Conservation (phyloP, 2,797 vertebrate species). For the Otus scops region DNA sequence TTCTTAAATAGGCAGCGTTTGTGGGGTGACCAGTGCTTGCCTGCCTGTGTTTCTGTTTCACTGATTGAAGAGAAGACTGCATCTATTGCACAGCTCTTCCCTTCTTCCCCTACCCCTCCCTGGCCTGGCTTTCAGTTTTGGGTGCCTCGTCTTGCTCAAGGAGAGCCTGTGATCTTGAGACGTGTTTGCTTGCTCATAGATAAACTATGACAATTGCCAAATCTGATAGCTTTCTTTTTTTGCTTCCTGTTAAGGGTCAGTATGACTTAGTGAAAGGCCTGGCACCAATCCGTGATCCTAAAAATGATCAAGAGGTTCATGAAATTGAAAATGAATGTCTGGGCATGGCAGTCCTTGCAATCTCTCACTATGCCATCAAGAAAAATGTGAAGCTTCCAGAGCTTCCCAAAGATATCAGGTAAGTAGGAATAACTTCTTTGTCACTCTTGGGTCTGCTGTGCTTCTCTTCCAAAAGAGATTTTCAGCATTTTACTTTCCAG, state of each 20-base stretch:
- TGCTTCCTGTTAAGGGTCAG: slow-evolving; percentile 82
- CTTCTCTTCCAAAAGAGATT: background rate
- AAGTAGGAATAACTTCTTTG: background rate
- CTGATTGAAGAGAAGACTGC: background rate
- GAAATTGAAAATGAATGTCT: slow-evolving; percentile 97
- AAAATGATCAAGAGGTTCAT: slow-evolving; percentile 85
- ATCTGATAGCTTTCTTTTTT: background rate
- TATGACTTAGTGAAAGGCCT: slow-evolving; percentile 90
- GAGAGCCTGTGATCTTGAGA: background rate
- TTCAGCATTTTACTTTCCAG: background rate
- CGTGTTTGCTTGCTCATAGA: background rate
- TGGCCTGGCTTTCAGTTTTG: background rate
- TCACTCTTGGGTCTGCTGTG: background rate
- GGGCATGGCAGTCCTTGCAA: slow-evolving; percentile 97
- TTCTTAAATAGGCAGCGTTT: background rate
- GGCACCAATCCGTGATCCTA: slow-evolving; percentile 83
- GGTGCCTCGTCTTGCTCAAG: background rate
- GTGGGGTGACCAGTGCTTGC: background rate
- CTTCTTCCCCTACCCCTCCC: background rate
- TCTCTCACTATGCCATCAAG: slow-evolving; percentile 86
- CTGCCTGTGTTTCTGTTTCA: background rate
- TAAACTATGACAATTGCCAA: background rate
- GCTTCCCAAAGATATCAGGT: slow-evolving; percentile 88
- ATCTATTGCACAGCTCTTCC: background rate
- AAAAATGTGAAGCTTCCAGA: slow-evolving; percentile 77